These are phyloP conservation scores for Oscheius sp. DNA, from an alignment of 2,888 invertebrate genomes.

Conservation along the genomic window DNA sequence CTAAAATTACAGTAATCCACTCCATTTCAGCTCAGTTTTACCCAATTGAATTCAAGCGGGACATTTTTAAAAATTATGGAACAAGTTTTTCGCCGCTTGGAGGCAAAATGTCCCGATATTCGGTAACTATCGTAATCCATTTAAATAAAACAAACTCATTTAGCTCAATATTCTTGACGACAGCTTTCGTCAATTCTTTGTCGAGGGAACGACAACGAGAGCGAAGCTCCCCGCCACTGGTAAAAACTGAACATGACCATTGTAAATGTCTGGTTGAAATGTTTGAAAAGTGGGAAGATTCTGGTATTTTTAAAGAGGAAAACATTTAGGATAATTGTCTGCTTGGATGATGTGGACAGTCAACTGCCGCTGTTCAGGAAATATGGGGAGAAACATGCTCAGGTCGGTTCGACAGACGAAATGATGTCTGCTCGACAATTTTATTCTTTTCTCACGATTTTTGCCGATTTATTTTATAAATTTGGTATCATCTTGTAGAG, in stretches of 20 bases:
- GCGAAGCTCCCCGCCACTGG: slow-evolving; percentile 50
- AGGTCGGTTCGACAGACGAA: slow-evolving; percentile 41
- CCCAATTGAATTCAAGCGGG: slow-evolving; percentile 52
- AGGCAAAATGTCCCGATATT: slow-evolving; percentile 58
- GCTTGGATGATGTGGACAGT: slow-evolving; percentile 53
- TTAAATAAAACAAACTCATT: not conserved
- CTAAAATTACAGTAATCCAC: too few relatives aligned
- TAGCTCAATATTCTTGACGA: slow-evolving; percentile 61
- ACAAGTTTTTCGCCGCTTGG: slow-evolving; percentile 56
- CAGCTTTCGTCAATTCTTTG: slow-evolving; percentile 60
- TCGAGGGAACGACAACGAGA: slow-evolving; percentile 52
- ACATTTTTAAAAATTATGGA: slow-evolving; percentile 59
- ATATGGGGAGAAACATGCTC: slow-evolving; percentile 62
- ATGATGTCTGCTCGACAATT: too few relatives aligned
- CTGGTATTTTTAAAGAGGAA: not conserved
- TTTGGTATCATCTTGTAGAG: too few relatives aligned
- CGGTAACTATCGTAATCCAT: slow-evolving; percentile 36
- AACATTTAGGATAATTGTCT: slow-evolving; percentile 42
- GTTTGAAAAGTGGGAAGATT: slow-evolving; percentile 40
- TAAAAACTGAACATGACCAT: slow-evolving; percentile 60
- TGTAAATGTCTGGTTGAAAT: slow-evolving; percentile 58
- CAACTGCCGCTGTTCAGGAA: slow-evolving; percentile 48
- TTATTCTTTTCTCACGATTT: too few relatives aligned
- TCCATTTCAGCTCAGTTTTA: slow-evolving; percentile 50
- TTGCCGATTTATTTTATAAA: too few relatives aligned